phyloP scores from a whole-genome alignment of 1,140 invertebrate species.

The Brachionus paranguensis region DNA sequence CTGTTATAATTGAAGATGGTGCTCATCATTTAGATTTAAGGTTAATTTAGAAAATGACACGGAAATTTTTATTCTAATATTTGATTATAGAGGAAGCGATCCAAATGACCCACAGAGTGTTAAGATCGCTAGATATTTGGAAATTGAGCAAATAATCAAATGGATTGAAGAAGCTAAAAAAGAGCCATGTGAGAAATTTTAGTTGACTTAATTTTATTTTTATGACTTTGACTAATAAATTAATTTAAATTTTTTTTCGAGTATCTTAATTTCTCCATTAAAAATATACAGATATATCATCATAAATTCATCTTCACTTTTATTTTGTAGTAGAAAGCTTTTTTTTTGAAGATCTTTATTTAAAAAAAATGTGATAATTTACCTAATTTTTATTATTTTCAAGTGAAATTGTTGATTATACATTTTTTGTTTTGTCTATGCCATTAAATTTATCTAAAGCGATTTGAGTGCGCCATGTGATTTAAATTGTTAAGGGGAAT shows the following conservation, averaged over 20 bases:
- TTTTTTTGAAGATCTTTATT: not conserved
- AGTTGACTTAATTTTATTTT: not conserved
- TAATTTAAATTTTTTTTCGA: not conserved
- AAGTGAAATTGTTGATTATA: not conserved
- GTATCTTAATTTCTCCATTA: not conserved
- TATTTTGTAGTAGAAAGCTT: not conserved
- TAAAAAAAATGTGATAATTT: not conserved
- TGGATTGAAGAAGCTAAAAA: constrained; percentile 30
- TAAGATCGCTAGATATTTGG: not conserved
- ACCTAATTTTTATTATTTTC: not conserved
- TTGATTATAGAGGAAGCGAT: constrained; percentile 25
- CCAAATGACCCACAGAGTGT: constrained; percentile 28
- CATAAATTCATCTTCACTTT: not conserved
- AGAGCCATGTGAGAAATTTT: constrained; percentile 14
- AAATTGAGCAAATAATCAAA: constrained; percentile 33
- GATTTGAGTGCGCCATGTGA: not conserved
- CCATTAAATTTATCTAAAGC: not conserved
- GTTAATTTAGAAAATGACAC: not conserved
- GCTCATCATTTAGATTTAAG: constrained; percentile 69
- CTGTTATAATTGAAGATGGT: constrained; percentile 66
- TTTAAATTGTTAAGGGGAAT: not conserved
- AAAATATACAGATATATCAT: not conserved
- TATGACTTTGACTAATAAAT: not conserved
- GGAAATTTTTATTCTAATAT: not conserved
- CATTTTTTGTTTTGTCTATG: not conserved